Evolutionary conservation across 1,140 invertebrate species (phyloP).

Genomic region (Bradysia coprophila): DNA sequence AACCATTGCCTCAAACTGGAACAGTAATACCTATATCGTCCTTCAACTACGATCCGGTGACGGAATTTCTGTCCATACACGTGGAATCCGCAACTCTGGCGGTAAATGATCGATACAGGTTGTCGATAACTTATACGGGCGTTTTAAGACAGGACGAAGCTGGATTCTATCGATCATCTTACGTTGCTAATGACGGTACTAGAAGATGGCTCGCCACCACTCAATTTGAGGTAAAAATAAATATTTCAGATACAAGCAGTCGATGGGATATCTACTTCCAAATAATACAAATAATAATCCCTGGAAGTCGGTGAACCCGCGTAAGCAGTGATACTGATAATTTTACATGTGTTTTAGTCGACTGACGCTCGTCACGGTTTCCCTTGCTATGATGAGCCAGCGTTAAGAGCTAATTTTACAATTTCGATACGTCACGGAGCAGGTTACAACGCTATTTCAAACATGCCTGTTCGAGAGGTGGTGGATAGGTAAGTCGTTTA

Average conservation of each 20-base stretch:
- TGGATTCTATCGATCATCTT: neutral
- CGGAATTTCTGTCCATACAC: neutral
- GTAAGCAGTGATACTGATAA: no score
- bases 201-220: constrained; percentile 63
- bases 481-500: no score
- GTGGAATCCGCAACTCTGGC: neutral
- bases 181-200: neutral
- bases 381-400: constrained; percentile 92
- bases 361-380: constrained; percentile 82
- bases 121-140: neutral
- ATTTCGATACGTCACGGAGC: constrained; percentile 54
- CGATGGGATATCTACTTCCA: no score
- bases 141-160: neutral
- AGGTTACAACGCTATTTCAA: constrained; percentile 56
- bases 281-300: no score
- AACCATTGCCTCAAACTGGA: neutral
- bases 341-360: no score
- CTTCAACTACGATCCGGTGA: neutral
- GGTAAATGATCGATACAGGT: neutral
- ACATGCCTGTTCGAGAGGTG: constrained; percentile 69
- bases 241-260: no score
- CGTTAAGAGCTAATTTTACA: constrained; percentile 75
- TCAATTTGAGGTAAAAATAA: no score
- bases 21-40: neutral
- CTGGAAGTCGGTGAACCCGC: no score